These are phyloP conservation scores for Masticophis lateralis DNA, from an alignment of 2,797 vertebrate genomes.

Conservation along the genomic window DNA sequence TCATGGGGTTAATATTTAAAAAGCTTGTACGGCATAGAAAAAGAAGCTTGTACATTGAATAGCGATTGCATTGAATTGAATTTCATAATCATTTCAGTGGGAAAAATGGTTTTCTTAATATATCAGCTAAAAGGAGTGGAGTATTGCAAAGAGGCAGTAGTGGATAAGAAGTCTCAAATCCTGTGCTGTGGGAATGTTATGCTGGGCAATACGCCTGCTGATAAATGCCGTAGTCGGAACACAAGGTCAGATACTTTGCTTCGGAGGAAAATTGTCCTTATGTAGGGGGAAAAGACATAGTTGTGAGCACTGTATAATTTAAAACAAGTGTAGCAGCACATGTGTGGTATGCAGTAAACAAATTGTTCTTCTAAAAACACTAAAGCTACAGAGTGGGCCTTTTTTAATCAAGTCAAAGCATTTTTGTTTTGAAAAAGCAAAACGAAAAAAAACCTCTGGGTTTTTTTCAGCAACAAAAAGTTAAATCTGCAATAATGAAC, in stretches of 20 bases:
- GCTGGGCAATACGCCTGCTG: constrained; percentile 1
- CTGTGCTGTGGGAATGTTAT: constrained; percentile 25
- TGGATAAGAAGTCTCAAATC: neutral
- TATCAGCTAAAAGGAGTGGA: neutral
- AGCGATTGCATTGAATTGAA: neutral
- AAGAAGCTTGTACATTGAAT: neutral
- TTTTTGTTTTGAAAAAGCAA: neutral
- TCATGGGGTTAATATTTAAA: neutral
- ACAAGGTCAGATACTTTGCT: constrained; percentile 18
- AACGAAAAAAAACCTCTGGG: no score
- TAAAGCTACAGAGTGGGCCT: neutral
- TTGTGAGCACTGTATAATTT: neutral
- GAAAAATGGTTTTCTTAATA: neutral
- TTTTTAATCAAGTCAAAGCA: neutral
- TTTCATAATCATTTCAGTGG: neutral
- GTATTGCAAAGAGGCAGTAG: neutral
- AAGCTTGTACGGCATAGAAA: neutral
- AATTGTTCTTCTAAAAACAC: constrained; percentile 1
- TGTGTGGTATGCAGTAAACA: constrained; percentile 11
- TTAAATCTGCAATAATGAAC: neutral
- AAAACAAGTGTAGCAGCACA: neutral
- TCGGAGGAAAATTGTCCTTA: neutral
- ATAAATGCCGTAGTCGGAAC: constrained; percentile 18
- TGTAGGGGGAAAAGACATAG: neutral
- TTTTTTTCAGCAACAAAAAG: neutral